These are phyloP conservation scores for Pterobdella sp. DNA, from an alignment of 2,888 invertebrate species.

Conservation along the genomic window DNA sequence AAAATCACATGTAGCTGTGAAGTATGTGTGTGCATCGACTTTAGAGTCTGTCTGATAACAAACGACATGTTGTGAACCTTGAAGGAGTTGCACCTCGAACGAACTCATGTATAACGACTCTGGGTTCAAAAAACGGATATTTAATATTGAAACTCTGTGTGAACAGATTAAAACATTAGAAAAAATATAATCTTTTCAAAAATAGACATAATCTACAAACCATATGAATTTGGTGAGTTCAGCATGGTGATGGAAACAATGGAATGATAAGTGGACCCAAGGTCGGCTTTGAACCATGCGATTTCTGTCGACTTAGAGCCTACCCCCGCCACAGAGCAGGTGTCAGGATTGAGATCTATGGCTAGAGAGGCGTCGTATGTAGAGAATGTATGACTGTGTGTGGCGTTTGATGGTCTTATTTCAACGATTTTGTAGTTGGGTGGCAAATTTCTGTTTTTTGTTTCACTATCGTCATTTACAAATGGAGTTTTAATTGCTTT, in stretches of 20 bases:
- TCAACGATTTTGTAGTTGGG: background rate
- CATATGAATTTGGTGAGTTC: background rate
- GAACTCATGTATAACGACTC: no score
- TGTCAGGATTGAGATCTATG: background rate
- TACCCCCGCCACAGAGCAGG: conserved; percentile 8
- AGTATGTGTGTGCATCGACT: no score
- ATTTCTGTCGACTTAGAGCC: background rate
- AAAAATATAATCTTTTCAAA: no score
- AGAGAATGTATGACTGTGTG: background rate
- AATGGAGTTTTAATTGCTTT: background rate
- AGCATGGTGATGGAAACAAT: background rate
- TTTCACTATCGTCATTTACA: background rate
- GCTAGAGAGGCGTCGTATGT: background rate
- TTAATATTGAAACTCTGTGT: no score
- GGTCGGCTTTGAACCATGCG: conserved; percentile 15
- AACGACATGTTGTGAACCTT: no score
- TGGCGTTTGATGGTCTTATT: background rate
- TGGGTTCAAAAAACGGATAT: no score
- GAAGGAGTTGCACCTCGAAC: no score
- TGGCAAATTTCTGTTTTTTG: background rate
- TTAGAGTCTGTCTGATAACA: no score
- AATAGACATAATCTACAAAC: no score
- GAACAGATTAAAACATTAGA: no score
- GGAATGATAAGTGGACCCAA: background rate
- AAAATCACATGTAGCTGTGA: no score